phyloP scores from a whole-genome alignment of 2,888 invertebrate genomes.

The Halictus quadricinctus region DNA sequence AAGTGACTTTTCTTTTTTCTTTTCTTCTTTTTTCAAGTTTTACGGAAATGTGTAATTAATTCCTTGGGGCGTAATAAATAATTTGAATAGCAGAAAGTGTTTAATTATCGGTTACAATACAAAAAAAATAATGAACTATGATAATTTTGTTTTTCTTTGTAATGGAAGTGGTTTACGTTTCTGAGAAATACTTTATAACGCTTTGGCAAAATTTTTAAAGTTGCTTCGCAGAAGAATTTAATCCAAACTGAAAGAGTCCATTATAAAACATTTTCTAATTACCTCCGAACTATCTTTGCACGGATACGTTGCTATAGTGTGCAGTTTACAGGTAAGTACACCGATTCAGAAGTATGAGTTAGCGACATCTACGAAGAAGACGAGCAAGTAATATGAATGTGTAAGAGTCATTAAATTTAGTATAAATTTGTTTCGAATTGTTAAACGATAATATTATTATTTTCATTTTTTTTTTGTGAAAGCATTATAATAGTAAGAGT shows the following conservation, averaged over 20 bases:
- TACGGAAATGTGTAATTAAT: background rate
- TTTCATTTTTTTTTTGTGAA: background rate
- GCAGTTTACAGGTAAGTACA: background rate
- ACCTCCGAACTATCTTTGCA: background rate
- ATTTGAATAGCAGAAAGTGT: no score
- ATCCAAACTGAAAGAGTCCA: background rate
- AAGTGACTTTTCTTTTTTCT: no score
- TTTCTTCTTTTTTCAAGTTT: background rate
- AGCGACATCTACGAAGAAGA: conserved; percentile 9
- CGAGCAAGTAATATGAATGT: background rate
- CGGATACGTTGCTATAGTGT: background rate
- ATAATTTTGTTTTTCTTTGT: no score
- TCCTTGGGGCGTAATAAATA: no score
- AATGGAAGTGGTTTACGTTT: background rate
- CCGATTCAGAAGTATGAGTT: conserved; percentile 8
- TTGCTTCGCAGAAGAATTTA: no score
- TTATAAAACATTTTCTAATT: background rate
- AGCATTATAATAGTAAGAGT: background rate
- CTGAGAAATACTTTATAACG: background rate
- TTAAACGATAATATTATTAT: background rate
- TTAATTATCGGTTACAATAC: no score
- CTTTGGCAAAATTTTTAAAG: no score
- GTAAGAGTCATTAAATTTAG: background rate
- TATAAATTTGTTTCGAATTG: background rate
- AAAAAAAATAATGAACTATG: no score